phyloP scores from a whole-genome alignment of 2,888 invertebrate species.

The Onthophagus sagittarius region DNA sequence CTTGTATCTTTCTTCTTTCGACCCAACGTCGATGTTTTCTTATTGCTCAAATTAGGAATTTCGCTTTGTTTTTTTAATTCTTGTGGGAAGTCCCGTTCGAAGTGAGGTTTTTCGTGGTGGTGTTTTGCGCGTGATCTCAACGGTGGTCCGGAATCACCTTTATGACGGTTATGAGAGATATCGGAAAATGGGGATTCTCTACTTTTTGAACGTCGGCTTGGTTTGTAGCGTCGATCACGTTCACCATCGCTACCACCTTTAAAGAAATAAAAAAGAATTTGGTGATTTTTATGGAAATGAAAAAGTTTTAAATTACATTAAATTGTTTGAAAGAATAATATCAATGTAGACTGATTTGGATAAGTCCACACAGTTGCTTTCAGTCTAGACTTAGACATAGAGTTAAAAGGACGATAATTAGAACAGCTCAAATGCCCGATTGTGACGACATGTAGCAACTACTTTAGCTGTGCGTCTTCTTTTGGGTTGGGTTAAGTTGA shows the following conservation, averaged over 20 bases:
- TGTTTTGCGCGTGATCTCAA: constrained; percentile 38
- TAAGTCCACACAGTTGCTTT: too few relatives aligned
- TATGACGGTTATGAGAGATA: constrained; percentile 38
- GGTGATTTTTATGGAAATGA: too few relatives aligned
- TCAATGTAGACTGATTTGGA: too few relatives aligned
- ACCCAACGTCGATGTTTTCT: constrained; percentile 35
- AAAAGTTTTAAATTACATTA: too few relatives aligned
- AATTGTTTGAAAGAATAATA: too few relatives aligned
- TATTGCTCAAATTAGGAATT: constrained; percentile 34
- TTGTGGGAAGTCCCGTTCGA: constrained; percentile 57
- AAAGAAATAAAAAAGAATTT: neutral
- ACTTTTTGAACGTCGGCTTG: constrained; percentile 49
- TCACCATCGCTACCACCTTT: constrained; percentile 55
- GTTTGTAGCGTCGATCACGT: constrained; percentile 54
- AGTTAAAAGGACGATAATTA: too few relatives aligned
- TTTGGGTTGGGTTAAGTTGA: too few relatives aligned
- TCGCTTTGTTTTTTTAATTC: constrained; percentile 35
- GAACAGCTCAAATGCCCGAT: too few relatives aligned
- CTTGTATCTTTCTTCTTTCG: constrained; percentile 41
- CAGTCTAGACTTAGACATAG: too few relatives aligned
- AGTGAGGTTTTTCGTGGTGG: constrained; percentile 39
- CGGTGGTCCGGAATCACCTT: constrained; percentile 41
- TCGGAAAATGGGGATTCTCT: constrained; percentile 47
- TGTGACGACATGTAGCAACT: too few relatives aligned
- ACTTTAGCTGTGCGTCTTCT: too few relatives aligned